Conservation (phyloP, 23 tunicate species). For the Clavelina lepadiformis region DNA sequence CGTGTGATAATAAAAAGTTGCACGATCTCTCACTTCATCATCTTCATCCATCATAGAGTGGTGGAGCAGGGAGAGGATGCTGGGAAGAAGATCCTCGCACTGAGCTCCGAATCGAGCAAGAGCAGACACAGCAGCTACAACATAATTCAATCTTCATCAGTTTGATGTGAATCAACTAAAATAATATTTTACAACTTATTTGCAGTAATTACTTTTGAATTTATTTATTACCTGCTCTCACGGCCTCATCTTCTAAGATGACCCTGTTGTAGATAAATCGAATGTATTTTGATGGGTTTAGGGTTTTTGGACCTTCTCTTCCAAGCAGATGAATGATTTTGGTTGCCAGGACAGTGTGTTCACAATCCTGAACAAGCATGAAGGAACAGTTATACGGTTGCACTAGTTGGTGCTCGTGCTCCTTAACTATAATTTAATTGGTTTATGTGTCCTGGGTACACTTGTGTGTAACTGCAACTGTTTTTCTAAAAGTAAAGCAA, state of each 20-base stretch:
- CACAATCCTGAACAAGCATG: slow-evolving; percentile 61
- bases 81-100: slow-evolving; percentile 75
- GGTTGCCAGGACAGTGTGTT: slow-evolving; percentile 95
- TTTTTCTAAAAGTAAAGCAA: too few species aligned
- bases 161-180: too few species aligned
- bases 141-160: background rate
- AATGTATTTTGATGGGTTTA: slow-evolving; percentile 95
- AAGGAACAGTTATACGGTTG: background rate
- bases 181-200: background rate
- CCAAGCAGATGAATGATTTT: slow-evolving; percentile 91
- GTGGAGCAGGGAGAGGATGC: slow-evolving; percentile 76
- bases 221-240: slow-evolving; percentile 59
- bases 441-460: too few species aligned
- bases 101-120: slow-evolving; percentile 94
- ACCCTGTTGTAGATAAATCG: slow-evolving; percentile 96
- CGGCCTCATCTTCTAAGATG: slow-evolving; percentile 89
- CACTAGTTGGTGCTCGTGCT: background rate
- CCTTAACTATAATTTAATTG: too few species aligned
- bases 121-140: slow-evolving; percentile 85
- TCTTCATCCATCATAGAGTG: slow-evolving; percentile 98
- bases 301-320: slow-evolving; percentile 84
- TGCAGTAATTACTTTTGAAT: background rate
- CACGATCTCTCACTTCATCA: slow-evolving; percentile 98
- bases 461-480: too few species aligned
- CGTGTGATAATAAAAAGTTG: slow-evolving; percentile 87